Evolutionary conservation across 2,113 vertebrate species (phyloP).

Genomic region (Choloepus hoffmanni): DNA sequence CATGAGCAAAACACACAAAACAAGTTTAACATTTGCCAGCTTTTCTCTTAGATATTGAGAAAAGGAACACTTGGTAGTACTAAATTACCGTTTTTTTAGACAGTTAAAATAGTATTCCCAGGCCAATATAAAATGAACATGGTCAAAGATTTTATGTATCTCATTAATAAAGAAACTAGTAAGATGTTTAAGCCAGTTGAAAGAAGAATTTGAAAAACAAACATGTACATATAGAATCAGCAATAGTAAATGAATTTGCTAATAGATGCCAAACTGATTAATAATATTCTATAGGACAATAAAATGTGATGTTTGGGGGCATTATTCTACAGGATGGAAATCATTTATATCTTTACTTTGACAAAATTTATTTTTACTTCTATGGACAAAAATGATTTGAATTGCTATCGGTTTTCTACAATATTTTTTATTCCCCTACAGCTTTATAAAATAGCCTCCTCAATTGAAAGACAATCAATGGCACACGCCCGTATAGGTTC

Average conservation of each 20-base stretch:
- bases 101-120: background rate
- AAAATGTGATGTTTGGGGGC: background rate
- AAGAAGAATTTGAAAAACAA: background rate
- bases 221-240: background rate
- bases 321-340: background rate
- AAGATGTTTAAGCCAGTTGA: background rate
- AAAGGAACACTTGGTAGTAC: background rate
- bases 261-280: background rate
- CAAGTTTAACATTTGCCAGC: background rate
- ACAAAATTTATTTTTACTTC: background rate
- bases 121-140: background rate
- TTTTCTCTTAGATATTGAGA: background rate
- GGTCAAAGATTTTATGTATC: background rate
- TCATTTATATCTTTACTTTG: background rate
- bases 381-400: background rate
- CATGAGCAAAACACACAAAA: background rate
- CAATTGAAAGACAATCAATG: background rate
- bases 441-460: background rate
- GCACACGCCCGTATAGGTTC: background rate
- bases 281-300: background rate
- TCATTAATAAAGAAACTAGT: background rate
- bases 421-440: background rate
- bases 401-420: background rate
- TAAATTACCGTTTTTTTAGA: background rate
- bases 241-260: background rate